Percentiles rank a stretch among this genome's conserved stretches.
phyloP scores from a whole-genome alignment of 2,797 vertebrate species.

The Glossophaga mutica region DNA sequence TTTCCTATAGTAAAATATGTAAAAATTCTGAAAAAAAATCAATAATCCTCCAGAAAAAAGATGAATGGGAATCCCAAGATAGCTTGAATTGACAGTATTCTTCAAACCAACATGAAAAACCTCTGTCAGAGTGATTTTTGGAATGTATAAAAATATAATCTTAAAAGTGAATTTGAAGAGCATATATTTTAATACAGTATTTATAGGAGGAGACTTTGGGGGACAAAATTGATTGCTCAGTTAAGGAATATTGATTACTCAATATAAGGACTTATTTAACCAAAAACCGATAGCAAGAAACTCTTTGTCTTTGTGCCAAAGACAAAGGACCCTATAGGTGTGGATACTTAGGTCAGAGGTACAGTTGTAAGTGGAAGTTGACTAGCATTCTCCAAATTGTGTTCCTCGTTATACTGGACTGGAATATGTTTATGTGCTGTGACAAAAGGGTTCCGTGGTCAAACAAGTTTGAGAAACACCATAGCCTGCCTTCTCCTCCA shows the following conservation, averaged over 20 bases:
- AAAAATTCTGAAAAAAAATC: not conserved
- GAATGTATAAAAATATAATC: not conserved
- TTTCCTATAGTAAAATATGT: not conserved
- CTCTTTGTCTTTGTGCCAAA: not conserved
- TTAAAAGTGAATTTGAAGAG: constrained; percentile 28
- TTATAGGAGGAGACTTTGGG: not conserved
- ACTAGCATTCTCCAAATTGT: not conserved
- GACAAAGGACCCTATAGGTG: not conserved
- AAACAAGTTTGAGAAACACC: not conserved
- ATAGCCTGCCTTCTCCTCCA: not conserved
- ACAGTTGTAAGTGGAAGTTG: not conserved
- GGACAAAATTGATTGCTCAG: not conserved
- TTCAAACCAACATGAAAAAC: not conserved
- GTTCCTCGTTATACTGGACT: not conserved
- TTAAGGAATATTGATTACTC: not conserved
- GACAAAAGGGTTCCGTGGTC: not conserved
- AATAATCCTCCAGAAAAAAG: not conserved
- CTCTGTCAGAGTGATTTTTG: not conserved
- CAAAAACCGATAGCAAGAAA: not conserved
- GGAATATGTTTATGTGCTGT: not conserved
- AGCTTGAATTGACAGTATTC: not conserved
- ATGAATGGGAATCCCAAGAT: not conserved
- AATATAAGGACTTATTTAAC: not conserved
- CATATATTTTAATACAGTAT: not conserved
- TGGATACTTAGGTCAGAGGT: not conserved